Conservation (phyloP, 2,113 vertebrate species). For the Zonotrichia leucophrys region DNA sequence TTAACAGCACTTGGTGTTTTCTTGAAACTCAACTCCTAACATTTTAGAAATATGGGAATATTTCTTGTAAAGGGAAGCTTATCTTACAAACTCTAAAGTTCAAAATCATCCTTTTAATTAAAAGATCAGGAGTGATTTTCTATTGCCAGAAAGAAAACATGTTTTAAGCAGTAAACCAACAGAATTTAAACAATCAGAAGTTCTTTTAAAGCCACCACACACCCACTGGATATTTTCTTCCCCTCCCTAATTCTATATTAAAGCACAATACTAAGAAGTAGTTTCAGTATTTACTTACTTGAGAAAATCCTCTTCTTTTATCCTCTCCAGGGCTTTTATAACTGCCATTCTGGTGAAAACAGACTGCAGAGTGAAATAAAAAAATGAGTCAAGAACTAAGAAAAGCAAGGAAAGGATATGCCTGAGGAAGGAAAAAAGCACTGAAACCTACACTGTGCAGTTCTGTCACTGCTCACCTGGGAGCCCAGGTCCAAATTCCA, state of each 20-base stretch:
- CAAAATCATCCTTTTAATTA: background rate
- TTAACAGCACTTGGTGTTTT: background rate
- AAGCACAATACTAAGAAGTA: conserved; percentile 16
- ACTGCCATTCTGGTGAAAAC: conserved; percentile 98
- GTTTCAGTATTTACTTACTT: conserved; percentile 74
- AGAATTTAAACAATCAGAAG: background rate
- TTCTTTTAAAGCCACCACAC: background rate
- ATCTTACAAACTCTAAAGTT: background rate
- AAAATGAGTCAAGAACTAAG: conserved; percentile 38
- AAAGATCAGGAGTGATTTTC: background rate
- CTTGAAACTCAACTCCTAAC: background rate
- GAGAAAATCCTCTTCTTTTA: conserved; percentile 85
- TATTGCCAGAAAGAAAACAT: background rate
- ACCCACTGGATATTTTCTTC: background rate
- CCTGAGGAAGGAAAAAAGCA: background rate
- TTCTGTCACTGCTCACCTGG: background rate
- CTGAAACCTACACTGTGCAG: background rate
- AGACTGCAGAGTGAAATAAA: conserved; percentile 80
- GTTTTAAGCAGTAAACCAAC: background rate
- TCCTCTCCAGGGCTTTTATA: conserved; percentile 92
- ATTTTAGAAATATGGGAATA: background rate
- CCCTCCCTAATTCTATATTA: background rate
- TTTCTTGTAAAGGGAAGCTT: background rate
- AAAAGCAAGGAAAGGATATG: conserved; percentile 38
- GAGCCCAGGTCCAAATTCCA: background rate